Conservation (phyloP, 37 sponge, comb jelly and placozoan genomes). For the Spongilla lacustris region DNA sequence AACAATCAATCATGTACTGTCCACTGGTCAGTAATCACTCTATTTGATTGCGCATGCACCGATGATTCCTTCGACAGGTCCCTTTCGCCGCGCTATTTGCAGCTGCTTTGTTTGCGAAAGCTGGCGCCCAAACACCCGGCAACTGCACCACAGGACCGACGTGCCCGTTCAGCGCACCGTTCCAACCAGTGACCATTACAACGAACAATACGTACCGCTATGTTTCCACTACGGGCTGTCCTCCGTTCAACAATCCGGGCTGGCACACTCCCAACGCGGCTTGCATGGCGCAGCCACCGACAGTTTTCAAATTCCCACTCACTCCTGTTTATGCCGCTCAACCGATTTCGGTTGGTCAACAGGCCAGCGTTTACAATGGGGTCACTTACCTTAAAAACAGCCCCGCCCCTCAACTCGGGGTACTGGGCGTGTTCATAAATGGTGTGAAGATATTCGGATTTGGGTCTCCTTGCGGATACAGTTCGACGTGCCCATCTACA, state of each 20-base stretch:
- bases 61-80: neutral
- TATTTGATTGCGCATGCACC: too few species aligned
- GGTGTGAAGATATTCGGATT: constrained; percentile 78
- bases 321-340: constrained; percentile 16
- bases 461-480: constrained; percentile 77
- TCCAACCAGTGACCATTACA: neutral
- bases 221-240: constrained; percentile 39
- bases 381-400: constrained; percentile 65
- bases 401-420: constrained; percentile 63
- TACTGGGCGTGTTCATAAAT: constrained; percentile 58
- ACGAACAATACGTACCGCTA: constrained; percentile 35
- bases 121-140: neutral
- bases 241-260: constrained; percentile 58
- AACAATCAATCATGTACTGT: too few species aligned
- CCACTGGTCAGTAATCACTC: too few species aligned
- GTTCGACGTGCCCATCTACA: constrained; percentile 53
- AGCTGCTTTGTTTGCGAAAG: neutral
- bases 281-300: constrained; percentile 16
- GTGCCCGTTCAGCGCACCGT: constrained; percentile 37
- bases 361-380: constrained; percentile 8
- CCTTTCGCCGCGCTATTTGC: neutral
- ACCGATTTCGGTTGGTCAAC: constrained; percentile 59
- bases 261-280: constrained; percentile 63
- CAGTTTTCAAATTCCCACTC: constrained; percentile 24
- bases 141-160: neutral